Percentiles rank a stretch among this genome's conserved stretches.
These are phyloP conservation scores for Aleadryas rufinucha DNA, from an alignment of 2,113 vertebrate genomes.

Conservation along the genomic window DNA sequence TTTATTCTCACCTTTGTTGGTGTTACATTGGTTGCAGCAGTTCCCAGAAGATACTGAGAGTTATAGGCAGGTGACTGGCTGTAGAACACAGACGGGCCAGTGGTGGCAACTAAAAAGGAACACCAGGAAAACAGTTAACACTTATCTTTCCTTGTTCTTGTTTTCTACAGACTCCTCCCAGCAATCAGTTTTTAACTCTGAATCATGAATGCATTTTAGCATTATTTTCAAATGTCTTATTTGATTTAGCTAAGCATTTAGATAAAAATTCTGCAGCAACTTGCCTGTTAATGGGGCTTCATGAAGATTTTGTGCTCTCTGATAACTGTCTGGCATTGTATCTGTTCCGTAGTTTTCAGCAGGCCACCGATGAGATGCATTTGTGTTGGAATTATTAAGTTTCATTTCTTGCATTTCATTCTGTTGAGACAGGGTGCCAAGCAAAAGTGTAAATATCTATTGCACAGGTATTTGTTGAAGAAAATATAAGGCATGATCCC, in stretches of 20 bases:
- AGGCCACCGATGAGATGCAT: slow-evolving; percentile 80
- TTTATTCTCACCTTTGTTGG: slow-evolving; percentile 87
- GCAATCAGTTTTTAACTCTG: background rate
- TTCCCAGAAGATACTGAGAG: slow-evolving; percentile 91
- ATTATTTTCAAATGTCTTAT: background rate
- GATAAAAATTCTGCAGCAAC: background rate
- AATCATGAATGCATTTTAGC: background rate
- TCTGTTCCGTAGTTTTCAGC: slow-evolving; percentile 84
- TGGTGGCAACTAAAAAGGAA: slow-evolving; percentile 84
- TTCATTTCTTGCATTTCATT: slow-evolving; percentile 94
- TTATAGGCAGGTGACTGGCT: slow-evolving; percentile 93
- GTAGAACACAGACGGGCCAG: slow-evolving; percentile 88
- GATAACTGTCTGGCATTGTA: slow-evolving; percentile 81
- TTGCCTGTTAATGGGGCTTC: slow-evolving; percentile 90
- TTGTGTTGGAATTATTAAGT: slow-evolving; percentile 77
- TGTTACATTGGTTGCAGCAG: slow-evolving; percentile 87
- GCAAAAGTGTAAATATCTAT: background rate
- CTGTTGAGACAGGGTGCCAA: slow-evolving; percentile 60
- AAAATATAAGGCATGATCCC: background rate
- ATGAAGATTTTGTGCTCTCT: slow-evolving; percentile 85
- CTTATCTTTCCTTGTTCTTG: background rate
- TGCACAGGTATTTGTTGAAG: background rate
- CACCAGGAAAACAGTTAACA: background rate
- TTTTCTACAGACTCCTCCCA: background rate
- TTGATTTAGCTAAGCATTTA: background rate